Evolutionary conservation across 1,140 invertebrate species (phyloP).

Genomic region (Aphaenogaster rudis): DNA sequence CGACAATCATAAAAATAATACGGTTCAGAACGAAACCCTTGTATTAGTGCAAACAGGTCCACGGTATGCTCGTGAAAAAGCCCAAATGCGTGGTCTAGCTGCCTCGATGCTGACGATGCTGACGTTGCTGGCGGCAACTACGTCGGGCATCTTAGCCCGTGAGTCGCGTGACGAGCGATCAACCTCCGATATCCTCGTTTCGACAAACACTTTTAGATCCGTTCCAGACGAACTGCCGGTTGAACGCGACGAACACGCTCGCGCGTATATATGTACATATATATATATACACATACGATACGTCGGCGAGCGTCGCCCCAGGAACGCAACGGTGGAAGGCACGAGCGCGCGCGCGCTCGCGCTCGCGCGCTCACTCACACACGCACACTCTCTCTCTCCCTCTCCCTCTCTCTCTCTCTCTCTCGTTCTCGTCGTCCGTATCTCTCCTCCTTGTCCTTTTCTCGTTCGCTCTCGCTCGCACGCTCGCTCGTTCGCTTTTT

Average conservation of each 20-base stretch:
- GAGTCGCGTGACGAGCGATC: conserved; percentile 58
- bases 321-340: conserved; percentile 63
- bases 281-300: background rate
- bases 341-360: conserved; percentile 17
- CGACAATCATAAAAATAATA: conserved; percentile 7
- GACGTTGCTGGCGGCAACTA: conserved; percentile 68
- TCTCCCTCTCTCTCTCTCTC: background rate
- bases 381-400: background rate
- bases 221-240: conserved; percentile 52
- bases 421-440: conserved; percentile 57
- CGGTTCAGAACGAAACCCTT: background rate
- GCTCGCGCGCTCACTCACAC: background rate
- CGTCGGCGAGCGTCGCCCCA: conserved; percentile 79
- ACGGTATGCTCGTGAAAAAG: conserved; percentile 64
- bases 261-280: background rate
- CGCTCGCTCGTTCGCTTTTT: background rate
- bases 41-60: conserved; percentile 18
- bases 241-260: conserved; percentile 53
- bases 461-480: conserved; percentile 26
- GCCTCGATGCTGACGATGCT: conserved; percentile 71
- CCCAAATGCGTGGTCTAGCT: conserved; percentile 33
- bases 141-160: conserved; percentile 76
- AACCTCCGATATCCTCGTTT: conserved; percentile 36
- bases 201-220: background rate
- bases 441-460: conserved; percentile 34